Evolutionary conservation across 2,888 invertebrate genomes (phyloP).

Genomic region (Coenonympha glycerion): DNA sequence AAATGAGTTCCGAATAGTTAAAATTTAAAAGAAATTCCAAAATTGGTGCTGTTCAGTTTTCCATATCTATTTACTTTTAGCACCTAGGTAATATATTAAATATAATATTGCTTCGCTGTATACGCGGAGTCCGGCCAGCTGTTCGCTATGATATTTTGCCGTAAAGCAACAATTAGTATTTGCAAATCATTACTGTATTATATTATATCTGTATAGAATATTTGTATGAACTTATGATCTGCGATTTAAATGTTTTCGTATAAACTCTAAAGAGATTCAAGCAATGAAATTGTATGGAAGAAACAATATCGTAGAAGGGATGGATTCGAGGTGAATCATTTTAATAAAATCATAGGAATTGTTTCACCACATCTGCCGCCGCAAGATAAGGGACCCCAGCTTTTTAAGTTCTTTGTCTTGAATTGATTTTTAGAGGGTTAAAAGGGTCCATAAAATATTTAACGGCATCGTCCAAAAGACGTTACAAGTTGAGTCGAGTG

Average conservation of each 20-base stretch:
- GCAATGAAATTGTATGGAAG: not conserved
- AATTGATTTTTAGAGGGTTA: constrained; percentile 53
- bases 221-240: too few species aligned
- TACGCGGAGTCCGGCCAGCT: too few species aligned
- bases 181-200: too few species aligned
- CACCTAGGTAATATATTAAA: too few species aligned
- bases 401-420: constrained; percentile 53
- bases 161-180: too few species aligned
- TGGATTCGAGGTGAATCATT: constrained; percentile 22
- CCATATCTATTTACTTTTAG: too few species aligned
- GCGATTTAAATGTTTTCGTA: not conserved
- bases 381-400: constrained; percentile 64
- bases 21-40: too few species aligned
- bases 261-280: not conserved
- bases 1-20: too few species aligned
- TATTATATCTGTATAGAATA: too few species aligned
- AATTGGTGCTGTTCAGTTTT: too few species aligned
- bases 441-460: constrained; percentile 54
- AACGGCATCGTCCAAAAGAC: constrained; percentile 39
- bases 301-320: constrained; percentile 9
- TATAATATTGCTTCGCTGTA: too few species aligned
- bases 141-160: too few species aligned
- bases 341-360: constrained; percentile 36
- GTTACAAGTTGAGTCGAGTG: constrained; percentile 38
- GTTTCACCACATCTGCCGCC: constrained; percentile 55